Evolutionary conservation across 2,113 vertebrate genomes (phyloP).

Genomic region (Chaenocephalus aceratus): DNA sequence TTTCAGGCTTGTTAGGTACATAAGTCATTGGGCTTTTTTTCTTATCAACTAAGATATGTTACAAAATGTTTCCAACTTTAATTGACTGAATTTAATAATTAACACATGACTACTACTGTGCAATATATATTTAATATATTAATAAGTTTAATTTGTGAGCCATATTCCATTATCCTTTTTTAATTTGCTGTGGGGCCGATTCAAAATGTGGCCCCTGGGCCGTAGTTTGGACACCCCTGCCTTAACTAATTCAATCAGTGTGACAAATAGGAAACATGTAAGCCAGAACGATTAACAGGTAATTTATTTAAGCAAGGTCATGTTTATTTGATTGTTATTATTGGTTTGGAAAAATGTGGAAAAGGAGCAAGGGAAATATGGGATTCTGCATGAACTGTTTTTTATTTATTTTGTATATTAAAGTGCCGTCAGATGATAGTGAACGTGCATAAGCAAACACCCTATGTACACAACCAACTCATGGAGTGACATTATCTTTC

Average conservation of each 20-base stretch:
- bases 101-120: too few species aligned
- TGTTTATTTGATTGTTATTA: neutral
- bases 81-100: too few species aligned
- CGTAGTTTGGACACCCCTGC: neutral
- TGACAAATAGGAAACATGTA: neutral
- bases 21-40: too few species aligned
- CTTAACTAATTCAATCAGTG: neutral
- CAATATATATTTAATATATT: too few species aligned
- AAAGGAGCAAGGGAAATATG: neutral
- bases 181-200: too few species aligned
- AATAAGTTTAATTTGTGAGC: too few species aligned
- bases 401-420: neutral
- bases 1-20: too few species aligned
- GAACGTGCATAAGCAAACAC: too few species aligned
- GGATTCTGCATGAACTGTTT: neutral
- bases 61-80: too few species aligned
- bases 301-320: neutral
- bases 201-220: too few species aligned
- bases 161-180: too few species aligned
- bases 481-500: neutral
- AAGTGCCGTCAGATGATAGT: neutral
- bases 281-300: neutral
- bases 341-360: neutral
- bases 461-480: neutral
- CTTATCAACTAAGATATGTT: too few species aligned